A percentile compares a stretch with the other conserved stretches of the same genome.
These are phyloP conservation scores for Brachionichthys hirsutus DNA, from an alignment of 2,113 vertebrate species.

Conservation along the genomic window DNA sequence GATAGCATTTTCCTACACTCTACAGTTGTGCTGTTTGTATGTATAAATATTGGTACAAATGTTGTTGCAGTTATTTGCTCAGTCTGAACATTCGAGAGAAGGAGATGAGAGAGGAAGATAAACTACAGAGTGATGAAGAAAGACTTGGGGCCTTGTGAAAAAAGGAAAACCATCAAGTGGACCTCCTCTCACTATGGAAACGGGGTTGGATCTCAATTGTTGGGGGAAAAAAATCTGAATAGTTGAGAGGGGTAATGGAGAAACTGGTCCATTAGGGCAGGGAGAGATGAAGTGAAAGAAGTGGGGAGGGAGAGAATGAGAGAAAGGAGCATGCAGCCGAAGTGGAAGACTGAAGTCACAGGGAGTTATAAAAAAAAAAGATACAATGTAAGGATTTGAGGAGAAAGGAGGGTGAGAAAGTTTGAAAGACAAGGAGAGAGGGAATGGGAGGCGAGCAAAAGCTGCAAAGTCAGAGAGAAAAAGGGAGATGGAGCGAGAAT, in stretches of 20 bases:
- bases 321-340: slow-evolving; percentile 33
- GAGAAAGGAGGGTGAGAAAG: slow-evolving; percentile 42
- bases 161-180: slow-evolving; percentile 22
- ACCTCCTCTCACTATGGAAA: slow-evolving; percentile 61
- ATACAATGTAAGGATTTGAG: slow-evolving; percentile 49
- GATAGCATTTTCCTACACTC: too few species aligned
- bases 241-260: slow-evolving; percentile 39
- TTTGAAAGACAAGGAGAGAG: slow-evolving; percentile 44
- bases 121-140: too few species aligned
- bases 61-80: too few species aligned
- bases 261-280: slow-evolving; percentile 33
- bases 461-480: slow-evolving; percentile 55
- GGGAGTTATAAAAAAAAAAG: slow-evolving; percentile 13
- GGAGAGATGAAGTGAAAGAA: slow-evolving; percentile 36
- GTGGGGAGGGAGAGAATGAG: slow-evolving; percentile 20
- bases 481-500: slow-evolving; percentile 66
- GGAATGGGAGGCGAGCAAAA: slow-evolving; percentile 29
- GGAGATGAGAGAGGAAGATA: too few species aligned
- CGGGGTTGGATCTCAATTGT: slow-evolving; percentile 44
- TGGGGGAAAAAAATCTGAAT: slow-evolving; percentile 31
- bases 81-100: too few species aligned
- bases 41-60: too few species aligned
- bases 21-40: too few species aligned
- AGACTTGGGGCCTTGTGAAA: too few species aligned
- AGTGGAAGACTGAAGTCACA: slow-evolving; percentile 17